Percentiles rank a stretch among this genome's conserved stretches.
These are phyloP conservation scores for Leucophora obtusa DNA, from an alignment of 2,888 invertebrate genomes.

Conservation along the genomic window DNA sequence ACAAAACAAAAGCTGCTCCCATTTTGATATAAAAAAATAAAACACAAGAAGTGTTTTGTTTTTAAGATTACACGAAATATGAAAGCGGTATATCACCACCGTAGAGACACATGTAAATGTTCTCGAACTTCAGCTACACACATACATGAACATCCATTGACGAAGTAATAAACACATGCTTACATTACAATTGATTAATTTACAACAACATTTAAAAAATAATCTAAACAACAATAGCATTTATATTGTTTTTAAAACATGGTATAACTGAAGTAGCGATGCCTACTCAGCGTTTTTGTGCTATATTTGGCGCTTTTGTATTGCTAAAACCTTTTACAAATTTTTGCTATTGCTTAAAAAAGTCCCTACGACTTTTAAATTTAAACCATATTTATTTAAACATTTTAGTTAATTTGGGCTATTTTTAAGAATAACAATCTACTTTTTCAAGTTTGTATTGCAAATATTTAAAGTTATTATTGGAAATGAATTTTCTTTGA, in stretches of 20 bases:
- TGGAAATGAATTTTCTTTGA: no score
- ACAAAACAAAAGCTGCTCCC: slow-evolving; percentile 57
- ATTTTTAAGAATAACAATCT: no score
- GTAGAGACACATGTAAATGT: slow-evolving; percentile 50
- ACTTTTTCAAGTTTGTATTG: no score
- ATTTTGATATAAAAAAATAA: slow-evolving; percentile 11
- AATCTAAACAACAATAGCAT: slow-evolving; percentile 66
- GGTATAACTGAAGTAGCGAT: slow-evolving; percentile 62
- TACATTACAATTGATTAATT: slow-evolving; percentile 13
- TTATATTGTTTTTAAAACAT: slow-evolving; percentile 67
- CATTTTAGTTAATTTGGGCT: no score
- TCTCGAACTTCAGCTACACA: slow-evolving; percentile 15
- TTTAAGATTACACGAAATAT: slow-evolving; percentile 13
- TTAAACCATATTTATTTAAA: no score
- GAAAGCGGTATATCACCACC: slow-evolving; percentile 38
- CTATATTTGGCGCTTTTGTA: no score
- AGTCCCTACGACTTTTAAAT: no score
- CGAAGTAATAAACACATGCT: not conserved
- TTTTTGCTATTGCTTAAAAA: no score
- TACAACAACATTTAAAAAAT: slow-evolving; percentile 49
- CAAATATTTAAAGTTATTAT: no score
- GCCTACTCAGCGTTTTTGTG: no score
- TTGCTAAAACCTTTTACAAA: no score
- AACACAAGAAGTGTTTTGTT: slow-evolving; percentile 48
- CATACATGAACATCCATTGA: not conserved